Evolutionary conservation across 2,888 invertebrate species (phyloP).

Genomic region (Phortica okadai): DNA sequence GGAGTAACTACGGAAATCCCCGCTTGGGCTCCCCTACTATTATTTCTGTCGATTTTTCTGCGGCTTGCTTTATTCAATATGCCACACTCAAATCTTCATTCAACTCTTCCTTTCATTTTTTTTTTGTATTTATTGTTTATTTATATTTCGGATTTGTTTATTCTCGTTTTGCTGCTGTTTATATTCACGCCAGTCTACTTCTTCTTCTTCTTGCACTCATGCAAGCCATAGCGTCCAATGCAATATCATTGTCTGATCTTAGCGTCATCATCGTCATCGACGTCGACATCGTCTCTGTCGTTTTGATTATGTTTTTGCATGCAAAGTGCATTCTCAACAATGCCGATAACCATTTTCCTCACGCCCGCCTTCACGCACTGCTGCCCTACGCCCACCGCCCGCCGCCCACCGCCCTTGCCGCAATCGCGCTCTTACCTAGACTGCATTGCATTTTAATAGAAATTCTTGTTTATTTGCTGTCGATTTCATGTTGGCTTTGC

Average conservation of each 20-base stretch:
- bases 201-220: background rate
- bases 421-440: background rate
- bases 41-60: too few relatives aligned
- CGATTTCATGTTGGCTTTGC: slow-evolving; percentile 42
- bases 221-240: slow-evolving; percentile 20
- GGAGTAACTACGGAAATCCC: too few relatives aligned
- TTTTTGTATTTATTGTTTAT: slow-evolving; percentile 24
- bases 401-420: background rate
- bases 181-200: background rate
- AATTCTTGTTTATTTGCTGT: slow-evolving; percentile 60
- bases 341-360: slow-evolving; percentile 22
- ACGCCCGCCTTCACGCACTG: slow-evolving; percentile 5
- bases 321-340: slow-evolving; percentile 58
- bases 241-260: background rate
- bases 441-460: slow-evolving; percentile 65
- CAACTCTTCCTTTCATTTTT: slow-evolving; percentile 12
- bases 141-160: slow-evolving; percentile 13
- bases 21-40: too few relatives aligned
- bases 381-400: background rate
- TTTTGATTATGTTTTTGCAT: slow-evolving; percentile 64
- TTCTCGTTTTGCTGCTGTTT: slow-evolving; percentile 17
- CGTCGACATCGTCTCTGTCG: slow-evolving; percentile 10
- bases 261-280: slow-evolving; percentile 33
- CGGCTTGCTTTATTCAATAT: too few relatives aligned
- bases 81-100: too few relatives aligned